Base-by-base conservation (phyloP, 2,113 vertebrate species). In the Polypterus bichir region DNA sequence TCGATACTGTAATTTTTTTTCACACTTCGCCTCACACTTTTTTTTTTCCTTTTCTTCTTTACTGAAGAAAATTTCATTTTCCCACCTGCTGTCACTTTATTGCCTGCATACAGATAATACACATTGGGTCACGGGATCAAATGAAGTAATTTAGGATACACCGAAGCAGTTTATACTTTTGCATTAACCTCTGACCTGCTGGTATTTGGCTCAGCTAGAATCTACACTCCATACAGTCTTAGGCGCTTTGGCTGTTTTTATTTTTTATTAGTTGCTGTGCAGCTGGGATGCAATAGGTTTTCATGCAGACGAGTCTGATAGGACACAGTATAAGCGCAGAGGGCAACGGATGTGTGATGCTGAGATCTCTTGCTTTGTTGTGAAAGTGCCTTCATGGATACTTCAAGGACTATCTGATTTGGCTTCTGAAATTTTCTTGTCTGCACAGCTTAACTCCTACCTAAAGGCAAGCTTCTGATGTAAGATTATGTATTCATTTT, bases 141-240 rank as follows among this genome's bases (percentile, higher is more conserved):
- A 68, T 59, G 46, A 62, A 64, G 48, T 64, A 63, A 68, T 65
- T 69, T 66, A 51, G 59, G 60, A 62, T 57, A 69, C 8, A 58
- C 52, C 48, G 63, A 67, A 64, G 47, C 49, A 59, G 9, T 64
- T 63, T 69, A 65, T 51, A 54, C 49, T 61, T 60, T 9, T 51
- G 57, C 66, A 61, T 66, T 62, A 63, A 9, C 73, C 66, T 67
- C 52, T 71, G 66, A 70, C 71, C 62, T 64, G n/a, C 55, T 71
- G 65, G 51, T 64, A 64, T 77, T 70, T 68, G 46, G 27, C 54
- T n/a, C 10, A 5, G 27, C 54, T 52, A 6, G 62, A 59, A 66
- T 48, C 65, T 67, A 67, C 49, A 60, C 58, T 60, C 48, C 52
- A 61, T 27, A 49, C 58, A 44, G 47, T 60, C 68, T 62, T 56